Percentiles rank a stretch among this genome's conserved stretches.
phyloP scores from a whole-genome alignment of 2,113 vertebrate species.

The Alethe castanea region DNA sequence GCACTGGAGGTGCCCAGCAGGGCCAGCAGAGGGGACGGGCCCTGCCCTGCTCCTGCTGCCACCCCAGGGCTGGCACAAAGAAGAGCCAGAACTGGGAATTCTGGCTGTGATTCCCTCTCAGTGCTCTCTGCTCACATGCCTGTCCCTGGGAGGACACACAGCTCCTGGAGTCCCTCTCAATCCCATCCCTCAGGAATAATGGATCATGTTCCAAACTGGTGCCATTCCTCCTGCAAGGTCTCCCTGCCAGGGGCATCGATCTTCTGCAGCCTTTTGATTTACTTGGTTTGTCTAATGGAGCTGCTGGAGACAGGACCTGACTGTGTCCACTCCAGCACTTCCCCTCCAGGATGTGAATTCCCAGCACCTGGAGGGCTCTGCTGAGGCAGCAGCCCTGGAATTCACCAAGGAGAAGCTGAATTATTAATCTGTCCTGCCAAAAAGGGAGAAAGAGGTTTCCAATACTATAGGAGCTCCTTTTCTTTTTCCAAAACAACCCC shows the following conservation, averaged over 20 bases:
- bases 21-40: background rate
- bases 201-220: background rate
- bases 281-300: constrained; percentile 5
- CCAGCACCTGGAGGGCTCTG: background rate
- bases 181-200: background rate
- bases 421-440: background rate
- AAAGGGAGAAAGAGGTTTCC: background rate
- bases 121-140: fast-evolving
- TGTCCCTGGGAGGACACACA: background rate
- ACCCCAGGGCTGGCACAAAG: background rate
- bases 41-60: background rate
- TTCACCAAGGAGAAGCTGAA: background rate
- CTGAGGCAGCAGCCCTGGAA: background rate
- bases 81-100: background rate
- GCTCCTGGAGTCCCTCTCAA: fast-evolving
- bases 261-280: constrained; percentile 32
- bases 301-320: background rate
- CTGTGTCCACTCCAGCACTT: background rate
- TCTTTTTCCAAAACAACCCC: background rate
- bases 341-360: background rate
- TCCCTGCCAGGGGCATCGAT: constrained; percentile 13
- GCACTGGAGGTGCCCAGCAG: background rate
- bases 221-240: background rate
- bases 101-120: background rate
- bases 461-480: background rate